A percentile compares a stretch with the other conserved stretches of the same genome.
These are phyloP conservation scores for Xiphophorus maculatus DNA, from an alignment of 2,113 vertebrate species.

Conservation along the genomic window DNA sequence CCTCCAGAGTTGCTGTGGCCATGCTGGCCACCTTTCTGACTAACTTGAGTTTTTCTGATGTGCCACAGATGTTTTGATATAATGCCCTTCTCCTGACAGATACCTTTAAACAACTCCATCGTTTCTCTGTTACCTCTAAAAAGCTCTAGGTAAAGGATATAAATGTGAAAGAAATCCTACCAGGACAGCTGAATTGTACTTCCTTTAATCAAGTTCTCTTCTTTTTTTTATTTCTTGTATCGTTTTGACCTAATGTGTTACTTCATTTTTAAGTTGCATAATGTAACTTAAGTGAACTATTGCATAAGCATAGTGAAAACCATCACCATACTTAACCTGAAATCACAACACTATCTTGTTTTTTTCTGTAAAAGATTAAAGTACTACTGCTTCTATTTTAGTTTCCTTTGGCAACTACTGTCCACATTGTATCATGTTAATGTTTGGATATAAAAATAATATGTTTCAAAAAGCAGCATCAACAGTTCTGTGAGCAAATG, in stretches of 20 bases:
- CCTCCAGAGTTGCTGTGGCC: neutral
- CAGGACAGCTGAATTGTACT: no score
- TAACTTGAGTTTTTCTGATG: neutral
- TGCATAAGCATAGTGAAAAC: neutral
- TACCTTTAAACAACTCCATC: neutral
- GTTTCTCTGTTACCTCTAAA: neutral
- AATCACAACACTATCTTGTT: neutral
- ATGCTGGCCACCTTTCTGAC: neutral
- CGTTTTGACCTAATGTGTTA: neutral
- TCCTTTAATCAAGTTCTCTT: no score
- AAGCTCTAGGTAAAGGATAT: no score
- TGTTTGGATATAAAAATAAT: conserved; percentile 3
- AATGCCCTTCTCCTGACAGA: neutral
- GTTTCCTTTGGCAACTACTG: neutral
- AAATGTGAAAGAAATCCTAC: no score
- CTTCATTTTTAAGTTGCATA: neutral
- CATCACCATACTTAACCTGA: neutral
- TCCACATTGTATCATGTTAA: neutral
- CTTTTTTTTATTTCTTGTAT: no score
- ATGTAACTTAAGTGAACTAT: neutral
- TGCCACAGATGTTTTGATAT: neutral
- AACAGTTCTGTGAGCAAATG: neutral
- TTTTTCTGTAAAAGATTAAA: neutral
- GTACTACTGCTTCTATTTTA: neutral
- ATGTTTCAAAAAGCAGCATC: neutral